Percentiles rank a stretch among this genome's conserved stretches.
Conservation (phyloP, 2,797 vertebrate genomes). For the Danio kyathit region DNA sequence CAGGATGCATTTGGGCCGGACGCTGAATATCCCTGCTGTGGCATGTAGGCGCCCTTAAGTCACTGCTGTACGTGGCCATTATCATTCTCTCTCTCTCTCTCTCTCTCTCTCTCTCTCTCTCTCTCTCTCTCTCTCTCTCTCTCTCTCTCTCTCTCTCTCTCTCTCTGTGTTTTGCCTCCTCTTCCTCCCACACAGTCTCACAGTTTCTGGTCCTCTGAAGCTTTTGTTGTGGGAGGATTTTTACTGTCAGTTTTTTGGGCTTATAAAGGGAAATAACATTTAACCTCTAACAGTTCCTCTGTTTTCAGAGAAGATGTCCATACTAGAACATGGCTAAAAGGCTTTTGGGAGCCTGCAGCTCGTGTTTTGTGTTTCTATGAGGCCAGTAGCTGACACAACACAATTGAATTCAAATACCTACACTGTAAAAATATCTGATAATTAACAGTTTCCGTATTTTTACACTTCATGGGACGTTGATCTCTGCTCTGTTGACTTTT, state of each 20-base stretch:
- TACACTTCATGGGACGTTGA: too few relatives aligned
- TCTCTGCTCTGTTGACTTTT: too few relatives aligned
- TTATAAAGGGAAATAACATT: slow-evolving; percentile 37
- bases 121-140: not conserved
- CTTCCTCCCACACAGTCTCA: slow-evolving; percentile 35
- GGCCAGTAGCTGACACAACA: too few relatives aligned
- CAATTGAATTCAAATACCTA: too few relatives aligned
- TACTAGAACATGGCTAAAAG: not conserved
- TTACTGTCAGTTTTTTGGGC: slow-evolving; percentile 36
- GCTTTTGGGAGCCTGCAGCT: slow-evolving; percentile 1
- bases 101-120: not conserved
- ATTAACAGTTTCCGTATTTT: too few relatives aligned
- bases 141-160: slow-evolving; percentile 8
- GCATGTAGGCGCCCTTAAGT: slow-evolving; percentile 27
- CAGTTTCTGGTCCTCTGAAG: slow-evolving; percentile 30
- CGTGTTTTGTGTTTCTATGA: not conserved
- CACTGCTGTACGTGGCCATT: slow-evolving; percentile 20
- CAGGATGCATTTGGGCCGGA: slow-evolving; percentile 15
- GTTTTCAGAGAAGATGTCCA: slow-evolving; percentile 18
- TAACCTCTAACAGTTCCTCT: slow-evolving; percentile 47
- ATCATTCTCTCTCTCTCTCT: slow-evolving; percentile 14
- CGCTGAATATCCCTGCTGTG: slow-evolving; percentile 16
- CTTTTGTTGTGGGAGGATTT: slow-evolving; percentile 47
- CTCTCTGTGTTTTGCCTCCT: not conserved
- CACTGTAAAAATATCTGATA: too few relatives aligned